Evolutionary conservation across 2,888 invertebrate genomes (phyloP), one percentile per base, ranked within the genome.

Genomic region (Alcis repandata): DNA sequence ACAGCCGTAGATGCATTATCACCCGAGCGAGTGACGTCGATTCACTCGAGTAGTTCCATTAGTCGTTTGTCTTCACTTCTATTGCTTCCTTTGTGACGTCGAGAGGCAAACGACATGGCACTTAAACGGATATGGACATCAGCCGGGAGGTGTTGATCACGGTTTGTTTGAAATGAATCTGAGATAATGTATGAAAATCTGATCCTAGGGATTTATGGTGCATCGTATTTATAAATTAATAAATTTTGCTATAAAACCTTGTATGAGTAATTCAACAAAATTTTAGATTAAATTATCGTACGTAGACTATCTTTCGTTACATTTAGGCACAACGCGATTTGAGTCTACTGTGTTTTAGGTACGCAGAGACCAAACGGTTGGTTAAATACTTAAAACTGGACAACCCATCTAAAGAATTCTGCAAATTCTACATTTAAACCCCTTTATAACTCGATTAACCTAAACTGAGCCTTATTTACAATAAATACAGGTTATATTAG

Each of bases 91-190:
- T 88, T 88, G 86, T 86, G 72, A 78, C 72, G 73, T 71, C 68
- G 70, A 77, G 81, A 86, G 85, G 85, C 80, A 87, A 87, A 86
- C 79, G 85, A 82, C 74, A 75, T 74, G 80, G 82, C 84, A 82
- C 82, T 73, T 72, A 65, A 69, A 69, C 74, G 75, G 80, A 82
- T 86, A 86, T 83, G 82, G 83, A 83, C 79, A 80, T 74, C 75
- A 75, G 73, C 17, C 49, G 33, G n/a, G 19, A 20, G 17, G 20
- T 56, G 36, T 56, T 15, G 56, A 15, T 40, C 15, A 17, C 17
- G 22, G 43, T 53, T 51, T 53, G 40, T 15, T 79, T 80, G 13
- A 13, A n/a, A n/a, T 13, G 7, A n/a, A n/a, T n/a, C n/a, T n/a
- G n/a, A n/a, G n/a, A n/a, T n/a, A n/a, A n/a, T n/a, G n/a, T n/a